Percentiles rank a stretch among this genome's conserved stretches.
phyloP scores from a whole-genome alignment of 1,140 invertebrate species.

The Octopus sinensis region DNA sequence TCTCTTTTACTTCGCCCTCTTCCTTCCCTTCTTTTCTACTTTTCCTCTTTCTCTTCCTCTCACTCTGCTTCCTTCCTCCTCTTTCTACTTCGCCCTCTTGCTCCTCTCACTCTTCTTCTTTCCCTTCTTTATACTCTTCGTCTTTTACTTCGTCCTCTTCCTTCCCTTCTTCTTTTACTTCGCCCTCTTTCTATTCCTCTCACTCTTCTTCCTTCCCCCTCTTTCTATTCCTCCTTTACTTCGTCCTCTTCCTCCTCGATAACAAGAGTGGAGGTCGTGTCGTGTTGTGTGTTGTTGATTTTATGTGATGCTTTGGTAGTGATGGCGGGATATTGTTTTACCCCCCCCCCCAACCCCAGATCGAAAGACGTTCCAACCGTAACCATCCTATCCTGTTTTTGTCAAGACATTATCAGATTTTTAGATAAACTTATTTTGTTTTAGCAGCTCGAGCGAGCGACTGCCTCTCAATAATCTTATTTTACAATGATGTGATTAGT shows the following conservation, averaged over 20 bases:
- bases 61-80: neutral
- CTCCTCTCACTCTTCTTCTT: neutral
- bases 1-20: neutral
- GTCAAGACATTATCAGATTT: too few species aligned
- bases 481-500: too few species aligned
- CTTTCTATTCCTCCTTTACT: neutral
- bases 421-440: too few species aligned
- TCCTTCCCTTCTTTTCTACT: neutral
- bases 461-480: too few species aligned
- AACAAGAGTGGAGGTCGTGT: too few species aligned
- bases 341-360: too few species aligned
- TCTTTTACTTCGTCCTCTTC: neutral
- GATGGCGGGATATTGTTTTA: too few species aligned
- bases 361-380: too few species aligned
- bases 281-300: too few species aligned
- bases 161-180: neutral
- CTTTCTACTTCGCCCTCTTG: neutral
- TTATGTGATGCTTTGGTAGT: too few species aligned
- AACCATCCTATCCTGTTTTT: too few species aligned
- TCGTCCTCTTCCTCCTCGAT: neutral
- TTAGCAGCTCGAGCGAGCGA: too few species aligned
- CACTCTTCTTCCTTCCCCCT: neutral
- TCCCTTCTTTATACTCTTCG: neutral
- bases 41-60: neutral
- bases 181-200: neutral